Percentiles rank a stretch among this genome's conserved stretches.
phyloP scores from a whole-genome alignment of 2,797 vertebrate species.

The Tragopan temminckii region DNA sequence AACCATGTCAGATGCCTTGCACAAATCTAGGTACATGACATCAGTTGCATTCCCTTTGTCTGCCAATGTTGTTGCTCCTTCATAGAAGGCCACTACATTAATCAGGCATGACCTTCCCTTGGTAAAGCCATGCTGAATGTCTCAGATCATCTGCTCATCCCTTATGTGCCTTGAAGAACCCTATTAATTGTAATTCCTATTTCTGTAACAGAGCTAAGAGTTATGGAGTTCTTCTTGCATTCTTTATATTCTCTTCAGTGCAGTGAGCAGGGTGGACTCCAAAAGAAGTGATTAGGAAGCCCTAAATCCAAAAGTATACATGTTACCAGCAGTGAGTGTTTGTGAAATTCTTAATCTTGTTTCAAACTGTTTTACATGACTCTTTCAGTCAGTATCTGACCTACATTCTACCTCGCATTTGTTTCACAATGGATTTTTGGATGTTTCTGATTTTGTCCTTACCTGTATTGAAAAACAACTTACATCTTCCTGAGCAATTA shows the following conservation, averaged over 20 bases:
- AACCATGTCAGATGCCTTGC: no score
- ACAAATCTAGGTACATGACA: no score
- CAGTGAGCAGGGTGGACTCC: not conserved
- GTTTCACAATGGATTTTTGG: slow-evolving; percentile 36
- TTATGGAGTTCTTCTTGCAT: not conserved
- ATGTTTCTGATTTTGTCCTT: slow-evolving; percentile 18
- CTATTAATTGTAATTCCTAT: not conserved
- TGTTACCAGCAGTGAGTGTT: not conserved
- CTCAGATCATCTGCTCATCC: no score
- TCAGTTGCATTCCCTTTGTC: no score
- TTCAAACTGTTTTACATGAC: not conserved
- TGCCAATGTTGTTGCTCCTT: no score
- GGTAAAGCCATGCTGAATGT: no score
- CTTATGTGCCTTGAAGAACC: not conserved
- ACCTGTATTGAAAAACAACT: not conserved
- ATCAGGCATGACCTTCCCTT: no score
- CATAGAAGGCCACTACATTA: no score
- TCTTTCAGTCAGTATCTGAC: slow-evolving; percentile 27
- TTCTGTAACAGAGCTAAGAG: not conserved
- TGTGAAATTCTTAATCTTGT: slow-evolving; percentile 6
- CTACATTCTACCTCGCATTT: slow-evolving; percentile 32
- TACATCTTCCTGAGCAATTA: not conserved
- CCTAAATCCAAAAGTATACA: not conserved
- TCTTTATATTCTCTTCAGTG: not conserved
- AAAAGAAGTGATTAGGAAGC: not conserved